These are phyloP conservation scores for Globodera rostochiensis DNA, from an alignment of 1,140 invertebrate species.

Conservation along the genomic window DNA sequence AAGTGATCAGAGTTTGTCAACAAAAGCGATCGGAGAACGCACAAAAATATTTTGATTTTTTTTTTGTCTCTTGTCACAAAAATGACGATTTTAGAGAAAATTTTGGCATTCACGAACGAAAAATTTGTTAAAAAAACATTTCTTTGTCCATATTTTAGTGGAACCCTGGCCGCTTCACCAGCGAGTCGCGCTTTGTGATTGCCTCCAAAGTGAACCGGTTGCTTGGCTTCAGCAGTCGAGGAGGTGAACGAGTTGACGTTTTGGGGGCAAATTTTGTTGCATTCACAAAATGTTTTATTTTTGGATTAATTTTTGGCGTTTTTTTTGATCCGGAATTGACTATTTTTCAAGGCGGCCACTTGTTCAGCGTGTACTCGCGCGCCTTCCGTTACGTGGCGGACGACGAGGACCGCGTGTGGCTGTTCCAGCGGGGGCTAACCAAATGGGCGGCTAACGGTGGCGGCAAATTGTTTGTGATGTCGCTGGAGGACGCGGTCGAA, in stretches of 20 bases:
- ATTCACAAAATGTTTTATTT: no score
- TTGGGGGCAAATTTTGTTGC: no score
- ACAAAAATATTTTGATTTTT: not conserved
- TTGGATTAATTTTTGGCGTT: no score
- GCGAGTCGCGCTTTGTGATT: slow-evolving; percentile 45
- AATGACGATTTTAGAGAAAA: no score
- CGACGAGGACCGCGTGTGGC: slow-evolving; percentile 55
- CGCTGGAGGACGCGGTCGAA: slow-evolving; percentile 50
- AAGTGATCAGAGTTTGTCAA: not conserved
- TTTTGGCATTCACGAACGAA: not conserved
- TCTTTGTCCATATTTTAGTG: slow-evolving; percentile 34
- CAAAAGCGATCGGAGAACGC: no score
- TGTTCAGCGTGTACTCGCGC: slow-evolving; percentile 54
- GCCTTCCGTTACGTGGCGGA: slow-evolving; percentile 55
- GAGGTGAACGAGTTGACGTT: not conserved
- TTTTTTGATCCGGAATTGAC: not conserved
- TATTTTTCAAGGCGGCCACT: slow-evolving; percentile 38
- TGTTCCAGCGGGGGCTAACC: slow-evolving; percentile 44
- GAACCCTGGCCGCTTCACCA: slow-evolving; percentile 45
- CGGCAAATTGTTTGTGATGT: slow-evolving; percentile 54
- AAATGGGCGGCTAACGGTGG: slow-evolving; percentile 45
- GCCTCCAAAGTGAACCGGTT: slow-evolving; percentile 55
- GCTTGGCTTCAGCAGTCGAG: slow-evolving; percentile 18
- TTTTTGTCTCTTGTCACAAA: not conserved
- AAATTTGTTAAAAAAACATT: not conserved